Conservation (phyloP, 2,113 vertebrate species). For the Seriola quinqueradiata region DNA sequence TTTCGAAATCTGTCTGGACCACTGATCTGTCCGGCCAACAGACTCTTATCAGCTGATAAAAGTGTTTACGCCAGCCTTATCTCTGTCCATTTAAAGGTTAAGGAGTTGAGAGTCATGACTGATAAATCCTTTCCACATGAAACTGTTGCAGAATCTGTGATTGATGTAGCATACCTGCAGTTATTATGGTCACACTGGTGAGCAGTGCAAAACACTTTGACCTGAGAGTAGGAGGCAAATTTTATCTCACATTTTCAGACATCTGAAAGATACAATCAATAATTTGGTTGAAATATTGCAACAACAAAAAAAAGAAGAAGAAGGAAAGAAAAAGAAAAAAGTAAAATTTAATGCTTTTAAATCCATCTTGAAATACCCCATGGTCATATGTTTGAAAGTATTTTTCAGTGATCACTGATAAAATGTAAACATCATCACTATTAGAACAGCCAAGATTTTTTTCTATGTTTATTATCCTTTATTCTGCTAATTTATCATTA, state of each 20-base stretch:
- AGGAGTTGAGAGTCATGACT: slow-evolving; percentile 63
- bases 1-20: slow-evolving; percentile 61
- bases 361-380: too few species aligned
- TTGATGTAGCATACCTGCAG: slow-evolving; percentile 16
- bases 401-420: neutral
- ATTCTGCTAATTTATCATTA: neutral
- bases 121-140: slow-evolving; percentile 54
- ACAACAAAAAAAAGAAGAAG: neutral
- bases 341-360: neutral
- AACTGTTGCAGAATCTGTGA: slow-evolving; percentile 41
- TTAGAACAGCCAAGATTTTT: neutral
- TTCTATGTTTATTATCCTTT: neutral
- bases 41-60: slow-evolving; percentile 67
- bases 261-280: slow-evolving; percentile 12
- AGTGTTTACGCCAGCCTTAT: slow-evolving; percentile 67
- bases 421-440: neutral
- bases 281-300: slow-evolving; percentile 4
- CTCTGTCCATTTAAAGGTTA: slow-evolving; percentile 61
- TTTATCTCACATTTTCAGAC: slow-evolving; percentile 43
- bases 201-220: slow-evolving; percentile 10
- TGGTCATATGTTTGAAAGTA: neutral
- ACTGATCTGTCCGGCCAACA: slow-evolving; percentile 50
- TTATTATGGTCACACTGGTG: slow-evolving; percentile 11
- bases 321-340: neutral
- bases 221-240: slow-evolving; percentile 1